Conservation (phyloP, 2,797 vertebrate genomes). For the Lutjanus campechanus region DNA sequence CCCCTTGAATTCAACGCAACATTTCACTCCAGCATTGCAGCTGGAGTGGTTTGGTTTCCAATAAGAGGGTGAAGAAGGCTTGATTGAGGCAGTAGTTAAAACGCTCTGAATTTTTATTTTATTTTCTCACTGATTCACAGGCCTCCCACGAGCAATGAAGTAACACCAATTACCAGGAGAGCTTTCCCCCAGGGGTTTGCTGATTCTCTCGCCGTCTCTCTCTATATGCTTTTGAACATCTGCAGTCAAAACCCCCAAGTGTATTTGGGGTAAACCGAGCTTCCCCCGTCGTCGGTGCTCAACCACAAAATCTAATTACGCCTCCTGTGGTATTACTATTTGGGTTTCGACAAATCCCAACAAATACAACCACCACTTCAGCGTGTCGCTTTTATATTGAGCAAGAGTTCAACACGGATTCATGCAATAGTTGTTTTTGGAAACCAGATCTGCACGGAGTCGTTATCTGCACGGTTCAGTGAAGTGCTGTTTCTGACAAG, state of each 20-base stretch:
- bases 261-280: slow-evolving; percentile 49
- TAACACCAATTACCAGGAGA: slow-evolving; percentile 66
- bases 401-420: slow-evolving; percentile 22
- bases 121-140: slow-evolving; percentile 26
- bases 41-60: slow-evolving; percentile 23
- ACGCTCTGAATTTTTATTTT: background rate
- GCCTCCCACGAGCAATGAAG: slow-evolving; percentile 67
- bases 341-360: slow-evolving; percentile 34
- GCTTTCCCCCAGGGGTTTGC: slow-evolving; percentile 32
- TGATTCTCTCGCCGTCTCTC: slow-evolving; percentile 39
- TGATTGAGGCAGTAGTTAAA: slow-evolving; percentile 46
- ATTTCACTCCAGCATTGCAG: slow-evolving; percentile 17
- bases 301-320: slow-evolving; percentile 68
- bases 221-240: slow-evolving; percentile 59
- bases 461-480: background rate
- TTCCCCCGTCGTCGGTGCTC: slow-evolving; percentile 42
- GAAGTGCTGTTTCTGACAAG: slow-evolving; percentile 20
- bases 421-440: slow-evolving; percentile 11
- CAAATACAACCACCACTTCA: slow-evolving; percentile 29
- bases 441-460: slow-evolving; percentile 16
- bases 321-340: slow-evolving; percentile 59
- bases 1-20: background rate
- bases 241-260: slow-evolving; percentile 51
- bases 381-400: slow-evolving; percentile 34
- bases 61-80: slow-evolving; percentile 2